Base-by-base conservation (phyloP, 2,113 vertebrate genomes). In the Campylomormyrus tamandua region DNA sequence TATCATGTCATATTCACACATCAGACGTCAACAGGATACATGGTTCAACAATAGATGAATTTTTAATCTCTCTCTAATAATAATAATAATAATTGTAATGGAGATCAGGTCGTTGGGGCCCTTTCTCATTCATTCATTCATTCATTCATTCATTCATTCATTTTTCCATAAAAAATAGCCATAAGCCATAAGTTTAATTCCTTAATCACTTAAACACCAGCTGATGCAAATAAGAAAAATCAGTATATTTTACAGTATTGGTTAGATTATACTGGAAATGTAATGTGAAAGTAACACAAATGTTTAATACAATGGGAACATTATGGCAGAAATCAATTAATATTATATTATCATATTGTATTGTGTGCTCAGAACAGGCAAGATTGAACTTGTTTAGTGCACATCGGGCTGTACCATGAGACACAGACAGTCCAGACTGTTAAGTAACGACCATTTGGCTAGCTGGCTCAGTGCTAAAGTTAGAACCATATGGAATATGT, bases 401-500 rank as follows among this genome's bases (percentile, higher is more conserved):
- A 39, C 35, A 77, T 42, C 2, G 4, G 0, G 31, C 35, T 77
- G 13, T 7, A 77, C 27, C 5, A 77, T 77, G 70, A 17, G 5
- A 42, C 15, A 39, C 70, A 77, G 74, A 70, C n/a, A 6, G n/a
- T 42, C 5, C 74, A 19, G 35, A 42, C 74, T 19, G 19, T 42
- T 80, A 19, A 42, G 17, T 80, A 80, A 80, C 5, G 35, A 80
- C 74, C 17, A 5, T 42, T 80, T 19, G 35, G 74, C 35, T 80
- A 42, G 74, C 35, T 42, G 35, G 74, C 74, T 19, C 74, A 1
- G 17, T 17, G 74, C 35, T 80, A 27, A 80, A 80, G 17, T 19
- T 17, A 80, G 31, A 42, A 42, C 35, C 94, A 95, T 92, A 93
- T 95, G 94, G 93, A 95, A 95, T 92, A 93, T 92, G 93, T 95